A percentile compares a stretch with the other conserved stretches of the same genome.
Conservation (phyloP, 2,888 invertebrate genomes). For the Sipunculus nudus region DNA sequence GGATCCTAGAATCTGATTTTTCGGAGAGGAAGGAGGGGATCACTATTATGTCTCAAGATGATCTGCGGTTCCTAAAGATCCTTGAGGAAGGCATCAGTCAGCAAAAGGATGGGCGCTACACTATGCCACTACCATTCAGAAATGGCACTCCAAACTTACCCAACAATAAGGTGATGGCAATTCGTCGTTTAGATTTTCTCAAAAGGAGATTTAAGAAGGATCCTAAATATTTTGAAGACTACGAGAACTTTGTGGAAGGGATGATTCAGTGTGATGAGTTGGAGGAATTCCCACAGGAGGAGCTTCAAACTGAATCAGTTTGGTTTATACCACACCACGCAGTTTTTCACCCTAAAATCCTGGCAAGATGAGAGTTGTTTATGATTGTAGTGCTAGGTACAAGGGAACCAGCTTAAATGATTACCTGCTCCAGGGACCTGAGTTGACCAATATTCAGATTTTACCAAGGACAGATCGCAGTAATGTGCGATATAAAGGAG, state of each 20-base stretch:
- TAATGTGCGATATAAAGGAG: too few relatives aligned
- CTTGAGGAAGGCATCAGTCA: too few relatives aligned
- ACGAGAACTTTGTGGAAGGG: slow-evolving; percentile 9
- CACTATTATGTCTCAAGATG: too few relatives aligned
- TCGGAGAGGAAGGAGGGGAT: too few relatives aligned
- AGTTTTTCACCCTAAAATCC: slow-evolving; percentile 29
- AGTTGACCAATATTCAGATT: slow-evolving; percentile 25
- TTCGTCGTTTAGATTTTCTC: not conserved
- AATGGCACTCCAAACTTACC: not conserved
- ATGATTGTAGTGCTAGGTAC: slow-evolving; percentile 20
- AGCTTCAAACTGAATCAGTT: not conserved
- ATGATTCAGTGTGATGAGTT: slow-evolving; percentile 12
- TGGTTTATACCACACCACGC: slow-evolving; percentile 33
- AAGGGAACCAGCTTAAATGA: slow-evolving; percentile 21
- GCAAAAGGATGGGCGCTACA: slow-evolving; percentile 12
- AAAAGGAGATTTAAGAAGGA: slow-evolving; percentile 9
- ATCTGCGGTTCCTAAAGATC: slow-evolving; percentile 1
- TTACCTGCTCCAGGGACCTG: slow-evolving; percentile 23
- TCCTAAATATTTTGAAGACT: slow-evolving; percentile 3
- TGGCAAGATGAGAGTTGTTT: slow-evolving; percentile 24
- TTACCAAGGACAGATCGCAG: too few relatives aligned
- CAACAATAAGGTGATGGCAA: slow-evolving; percentile 15
- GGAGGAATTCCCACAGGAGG: not conserved
- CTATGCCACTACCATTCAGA: slow-evolving; percentile 20
- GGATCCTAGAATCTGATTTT: too few relatives aligned